phyloP scores from a whole-genome alignment of 2,797 vertebrate species.

The Cryptoblepharus egeriae region DNA sequence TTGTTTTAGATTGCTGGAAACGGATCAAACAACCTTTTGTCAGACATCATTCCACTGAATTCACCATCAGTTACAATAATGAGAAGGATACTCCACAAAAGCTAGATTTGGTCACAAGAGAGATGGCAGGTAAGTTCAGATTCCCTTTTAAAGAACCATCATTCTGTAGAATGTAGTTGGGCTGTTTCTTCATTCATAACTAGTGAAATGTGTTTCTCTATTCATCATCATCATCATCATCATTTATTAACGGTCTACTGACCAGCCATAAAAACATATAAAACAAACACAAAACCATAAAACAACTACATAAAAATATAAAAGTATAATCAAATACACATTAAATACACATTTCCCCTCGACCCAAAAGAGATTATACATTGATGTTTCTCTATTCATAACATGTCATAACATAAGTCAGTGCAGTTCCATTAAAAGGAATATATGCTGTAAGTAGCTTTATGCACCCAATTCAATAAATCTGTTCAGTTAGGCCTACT shows the following conservation, averaged over 20 bases:
- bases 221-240: too few species aligned
- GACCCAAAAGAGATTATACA: too few species aligned
- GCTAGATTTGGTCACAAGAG: slow-evolving; percentile 85
- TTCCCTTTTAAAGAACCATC: background rate
- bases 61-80: slow-evolving; percentile 86
- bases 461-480: too few species aligned
- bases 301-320: too few species aligned
- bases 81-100: slow-evolving; percentile 84
- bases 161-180: accelerated
- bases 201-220: too few species aligned
- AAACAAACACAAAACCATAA: too few species aligned
- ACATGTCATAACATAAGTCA: background rate
- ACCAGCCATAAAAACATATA: too few species aligned
- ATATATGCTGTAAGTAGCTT: background rate
- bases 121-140: slow-evolving; percentile 81
- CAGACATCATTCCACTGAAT: slow-evolving; percentile 85
- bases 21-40: slow-evolving; percentile 85
- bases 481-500: too few species aligned
- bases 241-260: too few species aligned
- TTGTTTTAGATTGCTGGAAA: slow-evolving; percentile 86
- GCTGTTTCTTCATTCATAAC: background rate
- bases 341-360: too few species aligned
- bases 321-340: too few species aligned
- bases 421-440: background rate
- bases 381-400: background rate